Conservation (phyloP, 30 jellyfish, hydroid and myxozoan genomes). For the Cassiopea andromeda region DNA sequence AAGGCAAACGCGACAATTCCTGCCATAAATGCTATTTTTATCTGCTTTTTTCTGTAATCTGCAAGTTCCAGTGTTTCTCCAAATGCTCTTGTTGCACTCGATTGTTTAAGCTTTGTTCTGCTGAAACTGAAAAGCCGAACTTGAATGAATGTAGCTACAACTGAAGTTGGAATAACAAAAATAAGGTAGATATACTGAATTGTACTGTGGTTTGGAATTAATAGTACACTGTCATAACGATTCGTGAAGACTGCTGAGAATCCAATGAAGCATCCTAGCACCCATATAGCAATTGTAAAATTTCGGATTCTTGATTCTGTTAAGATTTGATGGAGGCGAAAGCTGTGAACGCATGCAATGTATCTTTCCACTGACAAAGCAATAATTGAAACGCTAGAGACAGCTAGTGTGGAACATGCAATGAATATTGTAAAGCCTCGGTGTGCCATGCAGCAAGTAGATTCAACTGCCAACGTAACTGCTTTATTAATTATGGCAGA, state of each 20-base stretch:
- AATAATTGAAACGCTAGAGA: background rate
- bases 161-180: background rate
- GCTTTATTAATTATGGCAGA: background rate
- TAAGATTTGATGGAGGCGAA: conserved; percentile 12
- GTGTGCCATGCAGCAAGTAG: background rate
- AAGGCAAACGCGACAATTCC: background rate
- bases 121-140: background rate
- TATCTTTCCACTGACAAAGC: conserved; percentile 25
- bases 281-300: background rate
- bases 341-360: conserved; percentile 26
- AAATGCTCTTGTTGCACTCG: background rate
- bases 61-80: background rate
- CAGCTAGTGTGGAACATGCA: background rate
- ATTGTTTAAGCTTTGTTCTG: background rate
- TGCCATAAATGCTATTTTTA: background rate
- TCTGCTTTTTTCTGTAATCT: background rate
- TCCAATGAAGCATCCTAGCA: conserved; percentile 3
- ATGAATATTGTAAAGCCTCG: background rate
- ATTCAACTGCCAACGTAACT: background rate
- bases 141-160: background rate
- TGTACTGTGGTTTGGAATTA: background rate
- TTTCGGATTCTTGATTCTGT: background rate
- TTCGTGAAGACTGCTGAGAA: background rate
- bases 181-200: background rate
- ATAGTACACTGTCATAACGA: background rate